Evolutionary conservation across 2,797 vertebrate genomes (phyloP), one percentile per base, ranked within the genome.

Genomic region (Cichlasoma orientale): DNA sequence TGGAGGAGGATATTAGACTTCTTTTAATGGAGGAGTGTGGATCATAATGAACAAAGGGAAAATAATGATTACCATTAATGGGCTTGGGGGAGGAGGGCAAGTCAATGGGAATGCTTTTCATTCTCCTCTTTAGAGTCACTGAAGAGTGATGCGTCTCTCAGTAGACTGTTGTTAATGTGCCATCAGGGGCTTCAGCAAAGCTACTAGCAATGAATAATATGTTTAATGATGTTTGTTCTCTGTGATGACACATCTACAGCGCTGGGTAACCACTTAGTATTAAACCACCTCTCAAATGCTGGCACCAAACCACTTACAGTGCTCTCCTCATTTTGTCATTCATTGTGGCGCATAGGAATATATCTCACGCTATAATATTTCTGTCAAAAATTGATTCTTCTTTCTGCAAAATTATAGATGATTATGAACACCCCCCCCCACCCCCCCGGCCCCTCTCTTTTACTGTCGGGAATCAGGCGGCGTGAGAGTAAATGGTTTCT

Each of bases 181-280:
- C 93, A 92, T 93, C 91, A 82, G 89, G 82, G 90, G 82, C 84
- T 82, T 76, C 84, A 80, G 86, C 83, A 83, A 85, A 87, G 88
- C 86, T 83, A 68, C 86, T 69, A 68, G 91, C 88, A 85, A 90
- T 94, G 92, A 92, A 95, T 92, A 91, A 93, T 91, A 89, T 71
- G 90, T 90, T 93, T 92, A 92, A 94, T 94, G 91, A 91, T 94
- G 94, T 95, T 95, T 95, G 84, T 90, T 92, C 87, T 92, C 74
- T 50, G 80, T 83, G 90, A 91, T 92, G 90, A 92, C 90, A 92
- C 80, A 76, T 86, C 89, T 87, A 85, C 85, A 83, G 84, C 66
- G 25, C 70, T 47, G 82, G 75, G 27, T 82, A 86, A 80, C 86
- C 89, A 90, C 86, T 92, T 88, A 85, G 84, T 76, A 80, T 88